Percentiles rank a stretch among this genome's conserved stretches.
Conservation (phyloP, 2,113 vertebrate genomes). For the Paradoxurus hermaphroditus region DNA sequence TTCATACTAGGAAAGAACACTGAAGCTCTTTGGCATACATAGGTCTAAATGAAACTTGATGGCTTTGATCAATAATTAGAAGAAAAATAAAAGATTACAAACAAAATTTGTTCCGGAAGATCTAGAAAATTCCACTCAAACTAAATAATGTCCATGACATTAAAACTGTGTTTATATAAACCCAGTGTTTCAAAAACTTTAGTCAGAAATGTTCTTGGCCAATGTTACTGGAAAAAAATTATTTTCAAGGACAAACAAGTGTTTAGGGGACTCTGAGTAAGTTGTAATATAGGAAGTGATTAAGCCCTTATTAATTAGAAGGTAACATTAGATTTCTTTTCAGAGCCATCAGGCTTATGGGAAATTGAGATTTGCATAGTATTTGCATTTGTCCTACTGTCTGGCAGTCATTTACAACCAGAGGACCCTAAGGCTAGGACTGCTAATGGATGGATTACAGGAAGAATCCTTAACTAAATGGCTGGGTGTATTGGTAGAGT, state of each 20-base stretch:
- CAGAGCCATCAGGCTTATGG: background rate
- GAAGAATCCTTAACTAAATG: background rate
- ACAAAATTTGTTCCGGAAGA: background rate
- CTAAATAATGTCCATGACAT: background rate
- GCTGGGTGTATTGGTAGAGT: background rate
- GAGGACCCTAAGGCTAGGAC: background rate
- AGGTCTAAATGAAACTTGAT: background rate
- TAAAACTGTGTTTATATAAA: background rate
- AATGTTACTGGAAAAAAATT: background rate
- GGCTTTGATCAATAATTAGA: background rate
- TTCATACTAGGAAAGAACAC: background rate
- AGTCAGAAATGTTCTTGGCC: background rate
- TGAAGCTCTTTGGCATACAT: background rate
- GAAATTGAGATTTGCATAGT: slow-evolving; percentile 27
- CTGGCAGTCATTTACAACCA: background rate
- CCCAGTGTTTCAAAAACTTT: background rate
- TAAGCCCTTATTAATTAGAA: slow-evolving; percentile 23
- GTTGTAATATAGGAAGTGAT: background rate
- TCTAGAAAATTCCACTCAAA: background rate
- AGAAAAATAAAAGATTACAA: background rate
- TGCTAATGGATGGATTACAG: background rate
- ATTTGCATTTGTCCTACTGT: slow-evolving; percentile 25
- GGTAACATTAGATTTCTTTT: slow-evolving; percentile 35
- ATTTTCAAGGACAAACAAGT: slow-evolving; percentile 18
- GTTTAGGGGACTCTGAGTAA: background rate